phyloP scores from a whole-genome alignment of 2,888 invertebrate genomes.

The Microplitis deprimator region DNA sequence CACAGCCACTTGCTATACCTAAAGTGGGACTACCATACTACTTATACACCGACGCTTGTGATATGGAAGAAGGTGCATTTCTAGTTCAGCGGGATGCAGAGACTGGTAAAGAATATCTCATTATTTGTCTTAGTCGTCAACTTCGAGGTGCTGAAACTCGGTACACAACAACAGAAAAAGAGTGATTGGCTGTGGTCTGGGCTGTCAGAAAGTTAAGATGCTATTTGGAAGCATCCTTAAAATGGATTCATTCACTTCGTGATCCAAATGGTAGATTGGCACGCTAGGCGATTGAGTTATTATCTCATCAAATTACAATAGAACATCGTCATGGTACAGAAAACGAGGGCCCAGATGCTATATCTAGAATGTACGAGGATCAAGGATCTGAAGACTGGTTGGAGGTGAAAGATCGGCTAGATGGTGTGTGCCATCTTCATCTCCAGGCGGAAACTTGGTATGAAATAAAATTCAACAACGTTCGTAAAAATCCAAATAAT shows the following conservation, averaged over 20 bases:
- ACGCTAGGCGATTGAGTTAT: not conserved
- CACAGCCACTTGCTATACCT: no score
- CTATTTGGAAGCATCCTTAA: no score
- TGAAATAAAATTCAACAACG: constrained; percentile 30
- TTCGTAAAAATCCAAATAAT: constrained; percentile 47
- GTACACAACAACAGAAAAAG: no score
- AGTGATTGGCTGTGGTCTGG: no score
- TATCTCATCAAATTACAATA: not conserved
- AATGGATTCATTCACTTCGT: no score
- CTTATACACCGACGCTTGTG: constrained; percentile 49
- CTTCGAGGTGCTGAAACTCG: constrained; percentile 35
- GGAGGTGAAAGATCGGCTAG: not conserved
- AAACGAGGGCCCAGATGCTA: not conserved
- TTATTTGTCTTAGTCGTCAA: constrained; percentile 46
- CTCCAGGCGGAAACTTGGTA: constrained; percentile 45
- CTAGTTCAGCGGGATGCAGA: no score
- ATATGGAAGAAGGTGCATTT: no score
- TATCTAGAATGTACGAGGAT: not conserved
- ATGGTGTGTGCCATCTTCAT: not conserved
- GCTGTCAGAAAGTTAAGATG: no score
- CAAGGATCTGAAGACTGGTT: not conserved
- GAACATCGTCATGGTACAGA: not conserved
- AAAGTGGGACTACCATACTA: constrained; percentile 34
- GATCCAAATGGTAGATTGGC: not conserved
- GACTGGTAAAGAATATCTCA: constrained; percentile 43